Evolutionary conservation across 2,888 invertebrate genomes (phyloP), one percentile per base, ranked within the genome.

Genomic region (Eretmocerus hayati): DNA sequence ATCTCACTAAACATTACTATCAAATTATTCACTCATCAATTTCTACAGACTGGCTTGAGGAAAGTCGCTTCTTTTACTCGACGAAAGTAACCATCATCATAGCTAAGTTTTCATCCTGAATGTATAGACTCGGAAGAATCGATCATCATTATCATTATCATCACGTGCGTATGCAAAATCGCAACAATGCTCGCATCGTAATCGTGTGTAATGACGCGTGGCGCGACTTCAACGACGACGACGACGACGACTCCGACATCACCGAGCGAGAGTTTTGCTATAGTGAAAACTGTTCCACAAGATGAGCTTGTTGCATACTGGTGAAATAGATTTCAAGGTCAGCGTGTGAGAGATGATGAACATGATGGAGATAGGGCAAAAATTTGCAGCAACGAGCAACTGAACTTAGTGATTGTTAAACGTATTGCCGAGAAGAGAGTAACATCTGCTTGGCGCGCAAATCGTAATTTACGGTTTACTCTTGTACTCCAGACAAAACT

Each of bases 271-370:
- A 54, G 36, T 46, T 26, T 26, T 26, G 6, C 26, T n/a, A n/a
- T n/a, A 26, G 26, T 26, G 26, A 26, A 26, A 26, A 26, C 26
- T 26, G 11, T 26, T 26, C 8, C 6, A 26, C n/a, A n/a, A n/a
- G n/a, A n/a, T n/a, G n/a, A n/a, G n/a, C n/a, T n/a, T n/a, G 22
- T n/a, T 26, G 8, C 26, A 11, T 49, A 51, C 45, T 50, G 46
- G 49, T 49, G 45, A 55, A 55, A 47, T 51, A 38, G 49, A 52
- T 33, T 49, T 46, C 42, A 53, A 53, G 46, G 53, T 53, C 47
- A 49, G n/a, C 35, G 26, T 26, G 26, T 6, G 11, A 11, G 8
- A 26, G 26, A 26, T 11, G 11, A 11, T 26, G 26, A 9, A 26
- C 11, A 26, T 26, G 26, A 26, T 6, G 21, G 19, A 44, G 22